Conservation (phyloP, 1,140 invertebrate genomes). For the Diachasmimorpha longicaudata region DNA sequence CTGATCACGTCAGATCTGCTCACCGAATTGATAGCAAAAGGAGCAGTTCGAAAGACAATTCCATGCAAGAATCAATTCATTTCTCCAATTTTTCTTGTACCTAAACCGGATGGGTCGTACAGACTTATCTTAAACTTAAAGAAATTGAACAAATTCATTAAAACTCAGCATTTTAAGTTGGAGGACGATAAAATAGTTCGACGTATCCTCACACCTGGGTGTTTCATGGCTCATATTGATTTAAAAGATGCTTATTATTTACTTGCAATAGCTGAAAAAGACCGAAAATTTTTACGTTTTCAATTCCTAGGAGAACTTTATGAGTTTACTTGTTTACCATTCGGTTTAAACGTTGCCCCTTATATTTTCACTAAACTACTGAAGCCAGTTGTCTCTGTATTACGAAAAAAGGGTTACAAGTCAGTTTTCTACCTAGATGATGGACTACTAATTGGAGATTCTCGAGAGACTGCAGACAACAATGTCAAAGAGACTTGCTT, state of each 20-base stretch:
- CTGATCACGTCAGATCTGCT: not conserved
- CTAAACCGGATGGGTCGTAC: conserved; percentile 3
- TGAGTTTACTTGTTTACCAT: not conserved
- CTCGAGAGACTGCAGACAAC: too few relatives aligned
- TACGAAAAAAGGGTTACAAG: conserved; percentile 1
- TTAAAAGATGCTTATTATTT: too few relatives aligned
- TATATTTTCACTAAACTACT: conserved; percentile 49
- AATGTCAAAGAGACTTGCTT: too few relatives aligned
- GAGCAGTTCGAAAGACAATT: not conserved
- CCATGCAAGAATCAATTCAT: not conserved
- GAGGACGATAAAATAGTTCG: conserved; percentile 2
- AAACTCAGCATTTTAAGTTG: conserved; percentile 7
- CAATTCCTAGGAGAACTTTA: not conserved
- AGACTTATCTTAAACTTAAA: conserved; percentile 18
- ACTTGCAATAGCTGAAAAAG: not conserved
- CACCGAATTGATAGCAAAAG: not conserved
- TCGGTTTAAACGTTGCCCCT: not conserved
- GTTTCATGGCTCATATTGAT: conserved; percentile 2
- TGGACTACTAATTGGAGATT: too few relatives aligned
- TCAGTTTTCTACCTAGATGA: conserved; percentile 24
- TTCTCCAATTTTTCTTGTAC: conserved; percentile 13
- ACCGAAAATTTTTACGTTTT: conserved; percentile 15
- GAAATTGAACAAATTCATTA: conserved; percentile 3
- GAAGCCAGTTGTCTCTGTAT: conserved; percentile 24
- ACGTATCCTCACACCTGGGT: not conserved